Evolutionary conservation across 2,888 invertebrate species (phyloP), one percentile per base, ranked within the genome.

Genomic region (Napeogenes inachia): DNA sequence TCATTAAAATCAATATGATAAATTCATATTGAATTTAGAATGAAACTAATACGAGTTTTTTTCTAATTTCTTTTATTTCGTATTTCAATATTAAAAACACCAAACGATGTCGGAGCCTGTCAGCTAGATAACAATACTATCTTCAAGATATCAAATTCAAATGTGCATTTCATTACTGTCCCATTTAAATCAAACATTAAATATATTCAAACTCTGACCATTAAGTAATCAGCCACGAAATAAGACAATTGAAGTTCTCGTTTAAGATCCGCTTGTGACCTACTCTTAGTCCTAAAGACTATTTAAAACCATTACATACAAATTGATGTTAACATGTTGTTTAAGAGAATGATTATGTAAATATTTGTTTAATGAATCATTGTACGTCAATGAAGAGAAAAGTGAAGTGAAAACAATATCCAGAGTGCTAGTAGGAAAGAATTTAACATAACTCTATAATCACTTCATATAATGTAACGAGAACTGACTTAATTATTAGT

Each of bases 201-300:
- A 50, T 50, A 50, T 50, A 50, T 50, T 47, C 47, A 50, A 30
- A 50, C 50, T 10, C 6, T 42, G 45, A 61, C 32, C 38, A 56
- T 61, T 61, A 46, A 63, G 33, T 63, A 54, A 56, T 59, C 56
- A n/a, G 32, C 57, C 35, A 57, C 54, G 38, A 60, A 59, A 59
- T 59, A 42, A 54, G 45, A 54, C 56, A 58, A 58, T 46, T 65
- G 62, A 42, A 38, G 65, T 46, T 62, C 60, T 60, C 56, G 56
- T 56, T 62, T 62, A 53, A 60, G 60, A 60, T 62, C 58, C 55
- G 21, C 45, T 56, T 38, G 38, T 57, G 60, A 58, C 65, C 65
- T 60, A 65, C 57, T 60, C 60, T 60, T 46, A 62, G 57, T 55
- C 57, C 4, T 50, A 42, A 53, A 46, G 33, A 38, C 63, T 60